These are phyloP conservation scores for Stenodera caucasica DNA, from an alignment of 2,888 invertebrate species.

Conservation along the genomic window DNA sequence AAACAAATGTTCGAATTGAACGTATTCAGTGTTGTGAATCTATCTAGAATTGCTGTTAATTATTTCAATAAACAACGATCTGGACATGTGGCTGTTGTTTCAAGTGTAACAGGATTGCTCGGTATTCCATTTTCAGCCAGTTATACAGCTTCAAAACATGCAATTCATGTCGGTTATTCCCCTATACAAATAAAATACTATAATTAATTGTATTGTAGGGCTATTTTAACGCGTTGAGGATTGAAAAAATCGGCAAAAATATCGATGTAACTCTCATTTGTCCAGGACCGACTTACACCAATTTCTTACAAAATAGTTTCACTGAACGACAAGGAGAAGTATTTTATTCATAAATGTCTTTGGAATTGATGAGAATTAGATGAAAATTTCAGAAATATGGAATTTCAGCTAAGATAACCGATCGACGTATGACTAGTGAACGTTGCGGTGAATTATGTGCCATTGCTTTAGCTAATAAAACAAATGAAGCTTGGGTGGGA, in stretches of 20 bases:
- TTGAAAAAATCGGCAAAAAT: constrained; percentile 63
- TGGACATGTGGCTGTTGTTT: constrained; percentile 75
- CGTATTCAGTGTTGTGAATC: constrained; percentile 70
- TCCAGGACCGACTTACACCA: constrained; percentile 76
- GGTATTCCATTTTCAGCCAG: constrained; percentile 68
- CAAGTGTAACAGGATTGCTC: constrained; percentile 72
- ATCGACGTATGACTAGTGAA: constrained; percentile 60
- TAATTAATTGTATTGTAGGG: constrained; percentile 59
- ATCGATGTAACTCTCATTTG: constrained; percentile 70
- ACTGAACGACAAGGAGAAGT: constrained; percentile 67
- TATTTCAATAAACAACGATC: constrained; percentile 62
- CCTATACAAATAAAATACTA: too few species aligned
- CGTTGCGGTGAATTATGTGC: constrained; percentile 64
- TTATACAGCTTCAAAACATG: constrained; percentile 76
- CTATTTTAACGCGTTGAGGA: constrained; percentile 67
- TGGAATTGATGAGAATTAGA: too few species aligned
- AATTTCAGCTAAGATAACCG: constrained; percentile 51
- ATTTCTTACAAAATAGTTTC: constrained; percentile 68
- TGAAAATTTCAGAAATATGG: constrained; percentile 50
- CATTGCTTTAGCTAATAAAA: constrained; percentile 62
- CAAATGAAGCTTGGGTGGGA: constrained; percentile 71
- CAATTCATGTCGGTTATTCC: constrained; percentile 64
- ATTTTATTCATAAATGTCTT: too few species aligned
- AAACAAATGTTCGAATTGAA: constrained; percentile 75
- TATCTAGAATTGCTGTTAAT: constrained; percentile 69